Base-by-base conservation (phyloP, 2,113 vertebrate genomes). In the Nothobranchius furzeri region DNA sequence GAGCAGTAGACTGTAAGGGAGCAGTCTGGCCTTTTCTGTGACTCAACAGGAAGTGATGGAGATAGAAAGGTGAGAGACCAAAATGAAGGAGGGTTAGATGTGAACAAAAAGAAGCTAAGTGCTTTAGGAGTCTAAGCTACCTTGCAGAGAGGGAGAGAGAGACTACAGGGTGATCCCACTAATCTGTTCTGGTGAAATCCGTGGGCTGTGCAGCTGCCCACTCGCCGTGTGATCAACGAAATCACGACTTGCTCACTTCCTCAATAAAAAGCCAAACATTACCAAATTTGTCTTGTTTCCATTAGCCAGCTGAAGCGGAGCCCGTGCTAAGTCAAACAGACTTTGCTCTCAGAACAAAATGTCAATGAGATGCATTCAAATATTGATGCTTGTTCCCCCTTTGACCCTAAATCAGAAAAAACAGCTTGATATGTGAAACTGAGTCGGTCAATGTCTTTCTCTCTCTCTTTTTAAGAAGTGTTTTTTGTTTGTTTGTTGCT, bases 11-110 rank as follows among this genome's bases (percentile, higher is more conserved):
- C 56, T 68, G 65, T 86, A 78, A 86, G 52, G 67, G 70, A 30
- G 36, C n/a, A 72, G 66, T 78, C 64, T 73, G 48, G 17, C 51
- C 60, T 47, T 20, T 37, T 25, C 9, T 3, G 70, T 90, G 88
- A 91, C 78, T 90, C 90, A 92, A 82, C 89, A 91, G 89, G 89
- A 93, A 89, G 73, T 85, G 75, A 88, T 79, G 82, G 75, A 79
- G 61, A 60, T 3, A 14, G 64, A 64, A 83, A 85, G 79, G 84
- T 61, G 60, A 77, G 54, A 75, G 81, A 66, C 74, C 40, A 53
- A 75, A 70, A 65, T 36, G 66, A 55, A 78, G 50, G 76, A 77
- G 61, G 51, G 61, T 75, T 79, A 78, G 76, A 64, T 20, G 83
- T 66, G 60, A 58, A 56, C 76, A 63, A 58, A 20, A 46, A 2